Evolutionary conservation across 1,140 invertebrate species (phyloP), one percentile per base, ranked within the genome.

Genomic region (Apis laboriosa): DNA sequence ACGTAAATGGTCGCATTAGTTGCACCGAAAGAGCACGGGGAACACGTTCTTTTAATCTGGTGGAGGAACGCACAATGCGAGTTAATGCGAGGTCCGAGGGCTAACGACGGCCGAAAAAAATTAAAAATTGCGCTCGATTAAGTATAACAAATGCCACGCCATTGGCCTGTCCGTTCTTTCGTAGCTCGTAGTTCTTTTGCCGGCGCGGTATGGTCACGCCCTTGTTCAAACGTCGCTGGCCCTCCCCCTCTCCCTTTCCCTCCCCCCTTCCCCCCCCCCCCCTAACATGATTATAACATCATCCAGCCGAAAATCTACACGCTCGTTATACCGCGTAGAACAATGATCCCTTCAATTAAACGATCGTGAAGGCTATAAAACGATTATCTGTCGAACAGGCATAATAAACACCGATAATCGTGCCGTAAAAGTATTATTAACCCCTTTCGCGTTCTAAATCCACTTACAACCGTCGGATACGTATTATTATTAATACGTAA

Each of bases 261-360:
- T 7, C 34, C 34, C 34, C 4, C 2, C 34, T 34, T 34, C 34
- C 34, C 34, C 5, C 5, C 34, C 34, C 2, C 34, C 3, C 34
- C 64, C 55, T 64, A 61, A 60, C 75, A 88, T 82, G 83, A 88
- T 88, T 88, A 88, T 87, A 88, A 88, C 83, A 85, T 88, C 83
- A 87, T 88, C 86, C 71, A 15, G 63, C 68, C 43, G 83, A 88
- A 83, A 83, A 87, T 73, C 72, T 68, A 77, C 49, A 9, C 55
- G 78, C 78, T 88, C 61, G 55, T 86, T 89, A 85, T 83, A 80
- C 78, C 78, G 49, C 61, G 75, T 80, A 81, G 71, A 76, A 77
- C 82, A 88, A 80, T 61, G 77, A 84, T 58, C 55, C 82, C 79
- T 72, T 58, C 80, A 68, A 87, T 86, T 87, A 81, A 81, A 80